A percentile compares a stretch with the other conserved stretches of the same genome.
phyloP scores from a whole-genome alignment of 2,888 invertebrate species.

The Tenthredo amoena region DNA sequence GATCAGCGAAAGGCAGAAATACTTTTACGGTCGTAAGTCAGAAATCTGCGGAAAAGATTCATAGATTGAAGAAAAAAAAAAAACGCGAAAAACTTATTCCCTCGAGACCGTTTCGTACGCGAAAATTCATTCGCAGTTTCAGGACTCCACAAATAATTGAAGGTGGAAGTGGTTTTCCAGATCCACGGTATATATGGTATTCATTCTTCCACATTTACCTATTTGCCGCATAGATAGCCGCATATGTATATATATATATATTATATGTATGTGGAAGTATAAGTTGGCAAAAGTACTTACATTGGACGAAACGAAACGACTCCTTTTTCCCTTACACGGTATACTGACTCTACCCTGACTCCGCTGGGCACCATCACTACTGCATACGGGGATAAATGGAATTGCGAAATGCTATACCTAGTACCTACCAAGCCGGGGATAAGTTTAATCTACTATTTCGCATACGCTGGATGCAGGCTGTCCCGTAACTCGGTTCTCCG shows the following conservation, averaged over 20 bases:
- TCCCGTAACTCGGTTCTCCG: background rate
- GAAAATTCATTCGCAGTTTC: background rate
- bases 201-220: background rate
- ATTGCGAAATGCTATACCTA: conserved; percentile 65
- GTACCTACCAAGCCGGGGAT: conserved; percentile 51
- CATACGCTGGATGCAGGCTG: conserved; percentile 5
- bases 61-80: background rate
- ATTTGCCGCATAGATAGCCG: background rate
- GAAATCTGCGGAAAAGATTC: background rate
- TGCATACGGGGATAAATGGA: conserved; percentile 70
- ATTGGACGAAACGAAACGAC: conserved; percentile 5
- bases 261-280: background rate
- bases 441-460: conserved; percentile 63
- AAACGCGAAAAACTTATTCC: background rate
- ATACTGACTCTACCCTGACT: conserved; percentile 10
- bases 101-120: background rate
- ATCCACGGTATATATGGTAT: background rate
- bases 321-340: conserved; percentile 27
- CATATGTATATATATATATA: background rate
- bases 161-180: background rate
- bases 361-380: conserved; percentile 62
- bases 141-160: background rate
- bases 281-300: conserved; percentile 15
- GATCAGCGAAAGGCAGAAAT: background rate
- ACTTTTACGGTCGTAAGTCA: background rate